Conservation (phyloP, 2,797 vertebrate species). For the Buceros bicornis region DNA sequence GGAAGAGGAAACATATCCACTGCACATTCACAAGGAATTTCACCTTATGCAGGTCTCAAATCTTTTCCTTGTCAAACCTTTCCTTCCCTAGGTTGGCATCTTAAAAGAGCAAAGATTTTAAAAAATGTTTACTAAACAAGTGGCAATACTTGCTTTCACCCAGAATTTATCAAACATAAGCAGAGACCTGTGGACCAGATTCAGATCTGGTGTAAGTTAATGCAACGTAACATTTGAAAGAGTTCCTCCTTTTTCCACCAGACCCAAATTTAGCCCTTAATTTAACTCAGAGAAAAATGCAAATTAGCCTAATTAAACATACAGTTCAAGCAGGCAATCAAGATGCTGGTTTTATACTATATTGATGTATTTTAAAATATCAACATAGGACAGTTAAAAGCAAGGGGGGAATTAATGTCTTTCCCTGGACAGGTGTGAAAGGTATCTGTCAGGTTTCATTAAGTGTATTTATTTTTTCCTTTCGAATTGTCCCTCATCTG, state of each 20-base stretch:
- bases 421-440: constrained; percentile 63
- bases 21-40: neutral
- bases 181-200: neutral
- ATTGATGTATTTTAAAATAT: constrained; percentile 71
- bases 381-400: constrained; percentile 64
- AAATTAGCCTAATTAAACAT: constrained; percentile 68
- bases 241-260: constrained; percentile 3
- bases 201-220: neutral
- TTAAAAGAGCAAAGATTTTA: neutral
- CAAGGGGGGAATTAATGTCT: constrained; percentile 71
- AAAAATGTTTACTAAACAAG: neutral
- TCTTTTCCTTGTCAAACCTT: neutral
- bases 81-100: neutral
- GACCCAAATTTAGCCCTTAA: constrained; percentile 28
- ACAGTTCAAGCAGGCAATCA: constrained; percentile 65
- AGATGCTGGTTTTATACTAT: constrained; percentile 43
- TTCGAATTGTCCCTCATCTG: constrained; percentile 64
- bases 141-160: neutral
- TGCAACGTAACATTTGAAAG: constrained; percentile 4
- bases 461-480: constrained; percentile 64
- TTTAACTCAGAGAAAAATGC: constrained; percentile 62
- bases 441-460: constrained; percentile 69
- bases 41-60: neutral
- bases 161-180: neutral
- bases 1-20: neutral